Evolutionary conservation across 23 tunicate species (phyloP).

Genomic region (Styela plicata): DNA sequence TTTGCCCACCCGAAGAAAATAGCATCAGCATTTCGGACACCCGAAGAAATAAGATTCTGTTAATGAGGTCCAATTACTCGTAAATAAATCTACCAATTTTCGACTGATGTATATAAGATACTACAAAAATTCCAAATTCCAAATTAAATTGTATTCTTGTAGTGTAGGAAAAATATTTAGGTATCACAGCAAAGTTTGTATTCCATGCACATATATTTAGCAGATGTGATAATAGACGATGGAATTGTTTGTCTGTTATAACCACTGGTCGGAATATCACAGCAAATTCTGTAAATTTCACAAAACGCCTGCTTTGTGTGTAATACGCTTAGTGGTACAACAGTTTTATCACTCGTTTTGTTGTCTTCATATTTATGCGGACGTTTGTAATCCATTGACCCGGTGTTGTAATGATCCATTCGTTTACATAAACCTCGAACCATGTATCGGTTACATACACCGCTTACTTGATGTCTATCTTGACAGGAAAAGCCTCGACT

Average conservation of each 20-base stretch:
- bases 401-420: neutral
- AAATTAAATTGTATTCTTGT: no score
- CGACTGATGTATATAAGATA: no score
- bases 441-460: constrained; percentile 54
- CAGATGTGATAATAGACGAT: neutral
- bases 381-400: neutral
- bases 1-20: no score
- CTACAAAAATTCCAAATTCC: no score
- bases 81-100: no score
- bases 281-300: neutral
- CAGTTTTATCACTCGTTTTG: neutral
- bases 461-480: constrained; percentile 42
- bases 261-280: neutral
- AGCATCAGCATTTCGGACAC: no score
- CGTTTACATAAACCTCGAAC: constrained; percentile 69
- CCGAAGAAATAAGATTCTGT: no score
- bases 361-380: neutral
- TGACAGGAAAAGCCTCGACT: constrained; percentile 52
- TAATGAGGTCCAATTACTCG: no score
- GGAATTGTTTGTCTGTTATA: neutral
- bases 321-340: neutral
- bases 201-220: neutral
- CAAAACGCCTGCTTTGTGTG: neutral
- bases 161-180: no score
- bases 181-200: constrained; percentile 12